Evolutionary conservation across 2,113 vertebrate species (phyloP).

Genomic region (Pomatostomus ruficeps): DNA sequence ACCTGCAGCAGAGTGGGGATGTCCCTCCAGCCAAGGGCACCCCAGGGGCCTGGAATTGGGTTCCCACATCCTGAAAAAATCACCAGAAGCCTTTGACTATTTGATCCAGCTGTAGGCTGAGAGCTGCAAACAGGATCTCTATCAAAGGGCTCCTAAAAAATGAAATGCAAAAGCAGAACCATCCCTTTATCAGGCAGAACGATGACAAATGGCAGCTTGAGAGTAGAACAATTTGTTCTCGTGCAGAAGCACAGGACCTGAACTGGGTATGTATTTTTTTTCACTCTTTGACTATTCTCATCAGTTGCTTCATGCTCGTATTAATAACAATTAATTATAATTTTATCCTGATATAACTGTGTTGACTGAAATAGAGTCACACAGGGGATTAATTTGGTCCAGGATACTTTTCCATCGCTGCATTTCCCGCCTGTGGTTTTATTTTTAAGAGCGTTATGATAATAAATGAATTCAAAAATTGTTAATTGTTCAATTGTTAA

Average conservation of each 20-base stretch:
- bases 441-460: background rate
- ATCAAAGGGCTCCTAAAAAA: background rate
- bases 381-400: conserved; percentile 52
- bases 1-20: background rate
- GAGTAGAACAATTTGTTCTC: background rate
- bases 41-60: rapidly evolving
- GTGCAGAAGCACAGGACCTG: background rate
- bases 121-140: background rate
- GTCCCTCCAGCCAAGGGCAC: background rate
- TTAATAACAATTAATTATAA: conserved; percentile 55
- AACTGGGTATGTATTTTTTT: background rate
- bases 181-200: background rate
- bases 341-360: conserved; percentile 16
- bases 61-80: background rate
- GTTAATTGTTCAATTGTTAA: conserved; percentile 55
- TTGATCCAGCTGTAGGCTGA: rapidly evolving
- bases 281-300: background rate
- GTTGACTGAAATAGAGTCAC: conserved; percentile 46
- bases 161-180: background rate
- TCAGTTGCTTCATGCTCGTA: background rate
- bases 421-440: background rate
- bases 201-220: background rate
- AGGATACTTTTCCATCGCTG: conserved; percentile 2
- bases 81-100: background rate
- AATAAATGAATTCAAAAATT: conserved; percentile 52